Evolutionary conservation across 1,140 invertebrate species (phyloP).

Genomic region (Drosophila nigromelanica): DNA sequence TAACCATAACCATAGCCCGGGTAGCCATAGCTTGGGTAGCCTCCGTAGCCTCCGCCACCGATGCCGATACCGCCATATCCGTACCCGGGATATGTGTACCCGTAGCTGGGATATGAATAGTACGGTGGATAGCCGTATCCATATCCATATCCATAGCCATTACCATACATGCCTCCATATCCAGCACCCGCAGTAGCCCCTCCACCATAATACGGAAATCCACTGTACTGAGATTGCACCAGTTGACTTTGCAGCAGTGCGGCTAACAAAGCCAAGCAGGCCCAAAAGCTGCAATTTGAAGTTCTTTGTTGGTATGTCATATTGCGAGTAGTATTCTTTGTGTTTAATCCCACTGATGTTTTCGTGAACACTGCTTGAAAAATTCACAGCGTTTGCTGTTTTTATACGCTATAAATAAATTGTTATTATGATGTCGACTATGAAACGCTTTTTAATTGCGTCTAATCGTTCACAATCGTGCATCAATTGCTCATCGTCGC

Average conservation of each 20-base stretch:
- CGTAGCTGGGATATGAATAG: conserved; percentile 39
- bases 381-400: conserved; percentile 29
- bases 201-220: conserved; percentile 59
- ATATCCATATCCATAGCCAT: conserved; percentile 41
- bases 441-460: conserved; percentile 62
- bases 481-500: conserved; percentile 45
- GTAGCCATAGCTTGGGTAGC: conserved; percentile 59
- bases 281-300: conserved; percentile 22
- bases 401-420: conserved; percentile 59
- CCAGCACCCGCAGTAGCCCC: conserved; percentile 28
- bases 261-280: conserved; percentile 34
- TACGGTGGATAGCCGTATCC: conserved; percentile 38
- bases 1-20: conserved; percentile 53
- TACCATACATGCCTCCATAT: conserved; percentile 25
- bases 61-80: conserved; percentile 56
- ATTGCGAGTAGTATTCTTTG: conserved; percentile 16
- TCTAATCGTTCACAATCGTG: conserved; percentile 53
- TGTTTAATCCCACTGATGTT: conserved; percentile 26
- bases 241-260: conserved; percentile 30
- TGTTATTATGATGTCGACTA: conserved; percentile 32
- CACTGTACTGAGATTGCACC: conserved; percentile 55
- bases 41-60: conserved; percentile 45
- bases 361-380: conserved; percentile 51
- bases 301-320: conserved; percentile 23
- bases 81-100: conserved; percentile 39